A percentile compares a stretch with the other conserved stretches of the same genome.
These are phyloP conservation scores for Ciconia maguari DNA, from an alignment of 2,113 vertebrate species.

Conservation along the genomic window DNA sequence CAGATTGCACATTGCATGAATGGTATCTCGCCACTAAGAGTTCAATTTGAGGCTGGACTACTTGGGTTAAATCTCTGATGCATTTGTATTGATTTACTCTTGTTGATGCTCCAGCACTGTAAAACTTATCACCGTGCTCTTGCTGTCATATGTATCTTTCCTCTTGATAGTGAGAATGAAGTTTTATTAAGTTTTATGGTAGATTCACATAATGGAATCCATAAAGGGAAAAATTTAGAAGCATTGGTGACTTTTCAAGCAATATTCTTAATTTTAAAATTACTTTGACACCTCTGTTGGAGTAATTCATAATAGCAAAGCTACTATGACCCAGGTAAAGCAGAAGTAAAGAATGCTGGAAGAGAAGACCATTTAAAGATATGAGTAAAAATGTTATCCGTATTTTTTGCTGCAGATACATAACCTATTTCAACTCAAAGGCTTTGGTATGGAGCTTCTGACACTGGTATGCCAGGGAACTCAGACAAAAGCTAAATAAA, in stretches of 20 bases:
- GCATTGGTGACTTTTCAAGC: neutral
- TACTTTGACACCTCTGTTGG: neutral
- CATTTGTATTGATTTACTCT: neutral
- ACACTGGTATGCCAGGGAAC: neutral
- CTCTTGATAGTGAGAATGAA: neutral
- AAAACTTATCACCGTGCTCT: neutral
- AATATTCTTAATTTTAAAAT: neutral
- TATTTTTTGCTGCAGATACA: neutral
- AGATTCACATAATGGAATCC: neutral
- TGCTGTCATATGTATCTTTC: neutral
- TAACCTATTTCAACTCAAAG: neutral
- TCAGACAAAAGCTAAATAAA: neutral
- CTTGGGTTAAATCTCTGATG: neutral
- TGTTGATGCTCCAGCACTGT: neutral
- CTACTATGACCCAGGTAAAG: neutral
- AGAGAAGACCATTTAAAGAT: neutral
- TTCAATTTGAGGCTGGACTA: neutral
- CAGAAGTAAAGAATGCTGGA: neutral
- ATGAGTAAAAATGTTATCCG: neutral
- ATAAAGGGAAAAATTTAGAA: neutral
- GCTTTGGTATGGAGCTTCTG: neutral
- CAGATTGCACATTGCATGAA: neutral
- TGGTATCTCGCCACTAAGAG: neutral
- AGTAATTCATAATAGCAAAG: neutral
- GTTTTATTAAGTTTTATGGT: neutral